Evolutionary conservation across 2,113 vertebrate species (phyloP).

Genomic region (Patagioenas fasciata): DNA sequence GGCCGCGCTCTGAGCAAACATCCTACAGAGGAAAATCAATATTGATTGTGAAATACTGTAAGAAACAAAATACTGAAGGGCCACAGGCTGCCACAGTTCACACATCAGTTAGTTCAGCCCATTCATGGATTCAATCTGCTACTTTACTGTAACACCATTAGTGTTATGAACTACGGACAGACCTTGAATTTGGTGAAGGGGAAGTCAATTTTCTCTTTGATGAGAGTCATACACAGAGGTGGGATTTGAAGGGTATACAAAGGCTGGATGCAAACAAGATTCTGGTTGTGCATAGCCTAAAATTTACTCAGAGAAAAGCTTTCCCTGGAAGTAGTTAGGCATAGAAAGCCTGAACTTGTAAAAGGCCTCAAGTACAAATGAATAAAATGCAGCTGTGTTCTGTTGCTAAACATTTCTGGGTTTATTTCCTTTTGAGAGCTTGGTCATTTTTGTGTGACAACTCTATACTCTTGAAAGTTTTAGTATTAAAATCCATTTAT

Average conservation of each 20-base stretch:
- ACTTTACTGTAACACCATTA: background rate
- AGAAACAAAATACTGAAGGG: background rate
- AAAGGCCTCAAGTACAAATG: background rate
- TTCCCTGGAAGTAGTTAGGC: background rate
- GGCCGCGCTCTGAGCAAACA: background rate
- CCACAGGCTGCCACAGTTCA: background rate
- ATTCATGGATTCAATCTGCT: accelerated
- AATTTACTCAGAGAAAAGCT: background rate
- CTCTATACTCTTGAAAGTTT: background rate
- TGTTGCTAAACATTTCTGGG: background rate
- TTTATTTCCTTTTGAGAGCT: background rate
- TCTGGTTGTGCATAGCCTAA: background rate
- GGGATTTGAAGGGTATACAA: background rate
- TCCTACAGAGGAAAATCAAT: background rate
- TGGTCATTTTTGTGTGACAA: background rate
- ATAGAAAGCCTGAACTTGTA: background rate
- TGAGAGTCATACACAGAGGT: background rate
- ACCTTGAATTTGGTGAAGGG: background rate
- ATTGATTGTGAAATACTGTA: background rate
- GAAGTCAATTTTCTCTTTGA: background rate
- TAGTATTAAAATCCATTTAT: conserved; percentile 12
- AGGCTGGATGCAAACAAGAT: background rate
- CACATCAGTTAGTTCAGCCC: background rate
- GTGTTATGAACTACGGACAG: background rate
- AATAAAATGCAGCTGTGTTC: background rate